Evolutionary conservation across 1,140 invertebrate species (phyloP).

Genomic region (Hylaeus volcanicus): DNA sequence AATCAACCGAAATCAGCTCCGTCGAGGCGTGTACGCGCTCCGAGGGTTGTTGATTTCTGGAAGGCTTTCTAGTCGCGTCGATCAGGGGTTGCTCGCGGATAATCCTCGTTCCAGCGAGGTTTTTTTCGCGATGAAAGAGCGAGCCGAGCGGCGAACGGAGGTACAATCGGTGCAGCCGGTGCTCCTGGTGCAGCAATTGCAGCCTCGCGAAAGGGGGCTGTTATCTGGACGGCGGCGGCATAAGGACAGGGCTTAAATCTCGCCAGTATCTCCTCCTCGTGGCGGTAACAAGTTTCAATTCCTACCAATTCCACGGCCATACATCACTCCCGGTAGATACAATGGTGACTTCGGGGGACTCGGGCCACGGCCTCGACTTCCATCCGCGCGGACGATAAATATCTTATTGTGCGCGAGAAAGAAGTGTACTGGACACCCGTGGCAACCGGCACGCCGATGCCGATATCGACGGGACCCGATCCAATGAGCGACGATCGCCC

Average conservation of each 20-base stretch:
- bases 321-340: slow-evolving; percentile 75
- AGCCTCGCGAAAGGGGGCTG: slow-evolving; percentile 58
- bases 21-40: too few relatives aligned
- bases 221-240: slow-evolving; percentile 64
- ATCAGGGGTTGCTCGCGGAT: too few relatives aligned
- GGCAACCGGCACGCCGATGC: slow-evolving; percentile 44
- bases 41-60: too few relatives aligned
- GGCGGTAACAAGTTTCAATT: slow-evolving; percentile 77
- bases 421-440: slow-evolving; percentile 65
- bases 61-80: too few relatives aligned
- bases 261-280: slow-evolving; percentile 68
- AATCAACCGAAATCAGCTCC: too few relatives aligned
- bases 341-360: slow-evolving; percentile 72
- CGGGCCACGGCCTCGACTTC: slow-evolving; percentile 66
- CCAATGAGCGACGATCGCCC: slow-evolving; percentile 59
- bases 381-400: slow-evolving; percentile 72
- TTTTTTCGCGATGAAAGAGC: too few relatives aligned
- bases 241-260: slow-evolving; percentile 74
- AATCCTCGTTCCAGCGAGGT: too few relatives aligned
- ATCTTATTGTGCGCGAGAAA: slow-evolving; percentile 74
- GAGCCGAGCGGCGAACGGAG: too few relatives aligned
- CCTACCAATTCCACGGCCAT: slow-evolving; percentile 76
- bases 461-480: slow-evolving; percentile 47
- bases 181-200: slow-evolving; percentile 49
- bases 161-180: slow-evolving; percentile 10